Conservation (phyloP, 35 echinoderm and acorn worm species). For the Ophiothrix spiculata region DNA sequence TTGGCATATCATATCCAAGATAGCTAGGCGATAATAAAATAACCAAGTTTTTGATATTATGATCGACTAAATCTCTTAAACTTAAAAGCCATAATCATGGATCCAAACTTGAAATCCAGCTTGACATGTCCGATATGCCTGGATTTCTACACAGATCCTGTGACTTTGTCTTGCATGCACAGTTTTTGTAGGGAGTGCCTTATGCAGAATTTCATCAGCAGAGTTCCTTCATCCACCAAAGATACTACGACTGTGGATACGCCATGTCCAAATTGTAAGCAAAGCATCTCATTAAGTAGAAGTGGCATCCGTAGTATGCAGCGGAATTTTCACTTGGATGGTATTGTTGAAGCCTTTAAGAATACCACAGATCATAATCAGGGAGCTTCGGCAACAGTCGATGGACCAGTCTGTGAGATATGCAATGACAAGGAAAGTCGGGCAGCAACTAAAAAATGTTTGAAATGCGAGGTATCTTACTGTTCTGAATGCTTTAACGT, state of each 20-base stretch:
- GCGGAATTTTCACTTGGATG: neutral
- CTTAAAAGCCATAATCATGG: too few relatives aligned
- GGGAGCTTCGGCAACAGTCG: neutral
- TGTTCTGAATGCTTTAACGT: neutral
- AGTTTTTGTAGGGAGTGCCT: neutral
- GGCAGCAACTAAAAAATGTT: neutral
- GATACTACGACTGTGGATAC: neutral
- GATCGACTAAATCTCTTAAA: too few relatives aligned
- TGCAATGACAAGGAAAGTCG: neutral
- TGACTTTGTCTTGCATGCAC: neutral
- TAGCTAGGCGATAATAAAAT: too few relatives aligned
- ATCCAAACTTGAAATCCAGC: neutral
- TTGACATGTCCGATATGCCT: neutral
- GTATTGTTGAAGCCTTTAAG: neutral
- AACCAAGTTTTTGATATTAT: too few relatives aligned
- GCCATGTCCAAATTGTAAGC: constrained; percentile 5
- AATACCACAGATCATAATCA: neutral
- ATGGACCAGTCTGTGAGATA: neutral
- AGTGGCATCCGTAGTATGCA: neutral
- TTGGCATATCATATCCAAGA: too few relatives aligned
- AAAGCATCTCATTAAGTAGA: neutral
- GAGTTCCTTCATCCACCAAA: neutral
- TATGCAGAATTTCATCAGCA: neutral
- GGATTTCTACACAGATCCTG: neutral
- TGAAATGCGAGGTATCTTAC: neutral